Percentiles rank a stretch among this genome's conserved stretches.
phyloP scores from a whole-genome alignment of 2,797 vertebrate genomes.

The Eulemur rubriventer region DNA sequence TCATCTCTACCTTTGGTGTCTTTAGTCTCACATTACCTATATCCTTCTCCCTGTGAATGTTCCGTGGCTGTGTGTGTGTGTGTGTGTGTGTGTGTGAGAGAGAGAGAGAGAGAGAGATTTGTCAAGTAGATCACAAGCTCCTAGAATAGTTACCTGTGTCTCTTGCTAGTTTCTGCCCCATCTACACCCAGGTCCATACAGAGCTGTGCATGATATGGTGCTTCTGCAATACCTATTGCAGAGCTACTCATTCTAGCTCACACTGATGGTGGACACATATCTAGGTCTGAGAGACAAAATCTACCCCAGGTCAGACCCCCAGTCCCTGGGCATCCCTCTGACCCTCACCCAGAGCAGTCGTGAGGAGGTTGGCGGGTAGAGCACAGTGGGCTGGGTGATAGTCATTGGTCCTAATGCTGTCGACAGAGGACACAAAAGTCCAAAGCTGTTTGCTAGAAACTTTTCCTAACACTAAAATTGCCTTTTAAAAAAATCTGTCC shows the following conservation, averaged over 20 bases:
- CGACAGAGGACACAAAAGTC: constrained; percentile 17
- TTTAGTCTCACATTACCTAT: not conserved
- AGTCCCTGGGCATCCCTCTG: not conserved
- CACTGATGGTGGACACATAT: not conserved
- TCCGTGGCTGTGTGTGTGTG: not conserved
- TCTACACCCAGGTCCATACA: not conserved
- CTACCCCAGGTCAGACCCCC: not conserved
- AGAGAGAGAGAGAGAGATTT: not conserved
- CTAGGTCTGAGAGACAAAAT: not conserved
- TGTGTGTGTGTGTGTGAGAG: too few species aligned
- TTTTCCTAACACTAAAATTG: constrained; percentile 65
- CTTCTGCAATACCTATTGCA: not conserved
- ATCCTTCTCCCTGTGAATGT: not conserved
- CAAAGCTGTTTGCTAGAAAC: constrained; percentile 64
- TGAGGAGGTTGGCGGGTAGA: not conserved
- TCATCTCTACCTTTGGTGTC: not conserved
- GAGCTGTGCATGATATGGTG: not conserved
- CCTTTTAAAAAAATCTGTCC: constrained; percentile 53
- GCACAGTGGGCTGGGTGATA: not conserved
- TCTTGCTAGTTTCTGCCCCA: not conserved
- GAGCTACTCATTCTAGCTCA: not conserved
- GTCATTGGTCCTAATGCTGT: not conserved
- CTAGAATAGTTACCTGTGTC: not conserved
- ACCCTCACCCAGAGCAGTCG: not conserved
- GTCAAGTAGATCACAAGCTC: not conserved